phyloP scores from a whole-genome alignment of 2,888 invertebrate genomes.

The Heteromurus nitidus region DNA sequence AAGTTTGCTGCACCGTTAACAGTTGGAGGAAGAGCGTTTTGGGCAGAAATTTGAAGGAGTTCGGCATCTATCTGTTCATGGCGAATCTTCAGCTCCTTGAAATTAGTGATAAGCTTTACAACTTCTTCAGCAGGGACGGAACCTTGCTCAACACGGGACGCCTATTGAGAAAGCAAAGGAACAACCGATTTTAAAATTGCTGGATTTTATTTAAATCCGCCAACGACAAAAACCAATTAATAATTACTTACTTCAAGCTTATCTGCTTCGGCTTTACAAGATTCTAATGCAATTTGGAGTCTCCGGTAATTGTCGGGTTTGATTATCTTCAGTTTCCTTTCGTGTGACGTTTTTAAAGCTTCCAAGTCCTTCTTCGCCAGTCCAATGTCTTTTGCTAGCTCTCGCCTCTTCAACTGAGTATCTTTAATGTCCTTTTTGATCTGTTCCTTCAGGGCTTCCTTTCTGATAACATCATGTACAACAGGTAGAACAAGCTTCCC shows the following conservation, averaged over 20 bases:
- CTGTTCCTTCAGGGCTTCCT: conserved; percentile 19
- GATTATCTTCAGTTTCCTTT: conserved; percentile 5
- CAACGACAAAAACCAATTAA: neutral
- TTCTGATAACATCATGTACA: conserved; percentile 1
- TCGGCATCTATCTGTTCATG: neutral
- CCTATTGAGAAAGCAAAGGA: neutral
- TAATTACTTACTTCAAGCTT: conserved; percentile 32
- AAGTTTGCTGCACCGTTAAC: neutral
- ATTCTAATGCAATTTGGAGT: conserved; percentile 25
- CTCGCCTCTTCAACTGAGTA: conserved; percentile 25
- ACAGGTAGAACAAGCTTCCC: neutral
- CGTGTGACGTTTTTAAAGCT: neutral
- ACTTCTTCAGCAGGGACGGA: conserved; percentile 4
- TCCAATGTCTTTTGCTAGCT: conserved; percentile 10
- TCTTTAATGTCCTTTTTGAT: conserved; percentile 16
- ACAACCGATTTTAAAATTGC: conserved; percentile 1
- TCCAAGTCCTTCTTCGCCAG: conserved; percentile 31
- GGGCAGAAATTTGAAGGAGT: conserved; percentile 14
- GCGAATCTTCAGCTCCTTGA: conserved; percentile 27
- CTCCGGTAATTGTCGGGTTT: conserved; percentile 23
- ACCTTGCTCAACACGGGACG: neutral
- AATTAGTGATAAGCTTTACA: neutral
- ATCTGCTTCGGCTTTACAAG: conserved; percentile 23
- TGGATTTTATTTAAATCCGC: neutral
- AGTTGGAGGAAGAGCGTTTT: conserved; percentile 30